Evolutionary conservation across 2,888 invertebrate species (phyloP), one percentile per base, ranked within the genome.

Genomic region (Limenitis camilla): DNA sequence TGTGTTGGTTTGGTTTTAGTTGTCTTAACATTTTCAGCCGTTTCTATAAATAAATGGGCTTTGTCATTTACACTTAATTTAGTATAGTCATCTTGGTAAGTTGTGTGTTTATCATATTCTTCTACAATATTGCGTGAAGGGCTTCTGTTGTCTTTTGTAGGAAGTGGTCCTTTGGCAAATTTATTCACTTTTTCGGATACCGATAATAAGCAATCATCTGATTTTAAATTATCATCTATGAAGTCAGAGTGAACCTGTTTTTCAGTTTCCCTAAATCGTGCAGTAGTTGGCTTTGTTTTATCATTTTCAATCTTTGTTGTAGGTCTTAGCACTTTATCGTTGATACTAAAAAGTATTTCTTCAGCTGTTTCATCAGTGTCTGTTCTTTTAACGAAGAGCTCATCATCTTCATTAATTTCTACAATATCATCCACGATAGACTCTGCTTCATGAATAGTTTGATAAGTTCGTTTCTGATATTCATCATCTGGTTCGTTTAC

Each of bases 401-500:
- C 84, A 49, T 89, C 89, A 47, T 88, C 88, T 62, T 88, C 89
- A 56, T 81, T 78, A 62, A 89, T 89, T 69, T 89, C 88, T 35
- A 88, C 78, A 57, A 88, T 88, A 52, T 87, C 85, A 63, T 92
- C 90, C 0, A 88, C 89, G 33, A 90, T 88, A 28, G 91, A 89
- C 60, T 91, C 91, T 27, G 90, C 85, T 79, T 93, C 92, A 56
- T 85, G 85, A 28, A 88, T 88, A 0, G 78, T 83, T 47, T 82
- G 78, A 61, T 87, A 66, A 32, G 74, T 67, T 40, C 81, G 72
- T 55, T 72, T 80, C 10, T 68, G 72, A 8, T 83, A 80, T 33
- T 89, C 90, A 65, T 94, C 93, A 60, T 93, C 94, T 0, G 94
- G 94, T 72, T 94, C 94, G 64, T 88, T 90, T 0, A 94, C 91